A percentile compares a stretch with the other conserved stretches of the same genome.
phyloP scores from a whole-genome alignment of 2,888 invertebrate genomes.

The Chirona hameri region DNA sequence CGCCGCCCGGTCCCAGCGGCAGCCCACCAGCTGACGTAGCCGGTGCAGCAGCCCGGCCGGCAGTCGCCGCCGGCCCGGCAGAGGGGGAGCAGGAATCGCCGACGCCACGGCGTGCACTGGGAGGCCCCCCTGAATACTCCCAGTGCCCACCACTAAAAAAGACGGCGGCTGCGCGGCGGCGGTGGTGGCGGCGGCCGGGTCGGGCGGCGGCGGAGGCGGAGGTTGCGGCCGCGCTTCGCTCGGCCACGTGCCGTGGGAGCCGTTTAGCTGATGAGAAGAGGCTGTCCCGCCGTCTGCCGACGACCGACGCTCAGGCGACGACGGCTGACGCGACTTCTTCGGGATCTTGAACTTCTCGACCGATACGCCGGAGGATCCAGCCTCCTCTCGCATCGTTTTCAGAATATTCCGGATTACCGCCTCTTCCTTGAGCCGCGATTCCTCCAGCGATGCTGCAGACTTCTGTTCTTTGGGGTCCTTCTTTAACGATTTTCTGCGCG shows the following conservation, averaged over 20 bases:
- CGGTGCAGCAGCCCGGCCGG: neutral
- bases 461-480: neutral
- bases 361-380: neutral
- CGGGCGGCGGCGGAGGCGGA: neutral
- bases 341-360: neutral
- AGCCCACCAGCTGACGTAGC: neutral
- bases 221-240: neutral
- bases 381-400: neutral
- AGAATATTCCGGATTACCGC: neutral
- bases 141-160: slow-evolving; percentile 26
- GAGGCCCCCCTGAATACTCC: slow-evolving; percentile 8
- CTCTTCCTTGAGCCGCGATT: neutral
- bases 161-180: neutral
- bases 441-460: neutral
- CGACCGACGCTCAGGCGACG: neutral
- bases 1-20: neutral
- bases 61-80: neutral
- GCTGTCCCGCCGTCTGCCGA: neutral
- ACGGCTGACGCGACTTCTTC: neutral
- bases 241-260: neutral
- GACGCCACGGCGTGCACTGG: slow-evolving; percentile 5
- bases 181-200: neutral
- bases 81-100: neutral
- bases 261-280: neutral
- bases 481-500: neutral